These are phyloP conservation scores for Coleophora deauratella DNA, from an alignment of 2,888 invertebrate species.

Conservation along the genomic window DNA sequence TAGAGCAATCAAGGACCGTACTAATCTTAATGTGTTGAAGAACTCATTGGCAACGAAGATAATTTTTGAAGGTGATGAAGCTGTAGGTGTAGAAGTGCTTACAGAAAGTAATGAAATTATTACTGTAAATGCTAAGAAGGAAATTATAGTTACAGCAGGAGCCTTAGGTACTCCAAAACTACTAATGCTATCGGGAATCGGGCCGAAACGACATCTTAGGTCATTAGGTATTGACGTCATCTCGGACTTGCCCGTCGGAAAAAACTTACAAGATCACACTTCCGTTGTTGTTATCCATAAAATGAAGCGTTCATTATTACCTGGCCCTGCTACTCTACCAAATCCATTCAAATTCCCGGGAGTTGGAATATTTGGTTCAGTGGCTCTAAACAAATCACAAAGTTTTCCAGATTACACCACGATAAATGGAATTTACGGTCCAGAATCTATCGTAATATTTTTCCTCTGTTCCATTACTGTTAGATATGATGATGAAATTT, in stretches of 20 bases:
- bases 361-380: conserved; percentile 56
- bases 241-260: conserved; percentile 50
- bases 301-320: conserved; percentile 41
- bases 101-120: conserved; percentile 31
- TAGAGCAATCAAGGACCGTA: conserved; percentile 36
- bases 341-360: conserved; percentile 55
- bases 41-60: conserved; percentile 36
- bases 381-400: conserved; percentile 42
- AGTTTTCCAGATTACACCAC: conserved; percentile 54
- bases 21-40: conserved; percentile 51
- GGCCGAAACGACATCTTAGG: conserved; percentile 41
- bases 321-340: conserved; percentile 43
- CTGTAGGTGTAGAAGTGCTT: conserved; percentile 40
- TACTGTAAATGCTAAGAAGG: conserved; percentile 40
- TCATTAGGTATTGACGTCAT: conserved; percentile 36
- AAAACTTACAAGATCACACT: conserved; percentile 64
- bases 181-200: conserved; percentile 55
- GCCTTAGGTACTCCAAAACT: conserved; percentile 50
- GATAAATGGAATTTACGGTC: conserved; percentile 57
- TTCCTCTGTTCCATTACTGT: conserved; percentile 42
- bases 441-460: conserved; percentile 46
- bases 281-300: conserved; percentile 54
- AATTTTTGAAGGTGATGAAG: conserved; percentile 30
- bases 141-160: conserved; percentile 55
- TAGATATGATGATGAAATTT: conserved; percentile 45